Base-by-base conservation (phyloP, 1,140 invertebrate species). In the Sogatella furcifera region DNA sequence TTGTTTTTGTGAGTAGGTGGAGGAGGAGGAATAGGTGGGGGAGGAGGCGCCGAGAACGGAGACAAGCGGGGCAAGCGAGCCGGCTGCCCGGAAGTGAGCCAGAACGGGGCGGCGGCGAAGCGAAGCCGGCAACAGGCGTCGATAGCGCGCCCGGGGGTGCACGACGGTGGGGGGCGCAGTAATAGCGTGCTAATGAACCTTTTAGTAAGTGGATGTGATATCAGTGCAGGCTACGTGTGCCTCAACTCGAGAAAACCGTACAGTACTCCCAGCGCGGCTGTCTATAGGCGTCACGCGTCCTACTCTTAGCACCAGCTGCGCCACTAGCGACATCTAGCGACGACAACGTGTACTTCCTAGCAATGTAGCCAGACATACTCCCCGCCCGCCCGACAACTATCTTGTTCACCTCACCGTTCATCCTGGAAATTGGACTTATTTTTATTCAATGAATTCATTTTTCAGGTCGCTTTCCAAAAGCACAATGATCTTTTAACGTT, bases 201-300 rank as follows among this genome's bases (percentile, higher is more conserved):
- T 60, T 79, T 94, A 74, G 88, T 92, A 72, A 92, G 89, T 78
- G 90, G 90, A 69, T 90, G 90, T 78, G 90, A 94, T 75, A 86
- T 92, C 73, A 87, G 85, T 79, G 88, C 90, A 65, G 90, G 90
- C 65, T 94, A 94, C 74, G 83, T 88, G 69, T 90, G 88, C 75
- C 80, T 89, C 71, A 66, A 62, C 31, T 57, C 65, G 15, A 52
- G 62, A 4, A 66, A 65, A 55, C 59, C 59, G 42, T 60, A 60
- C 41, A 49, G 46, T 49, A 19, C 46, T 44, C 43, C 53, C 8
- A 55, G 56, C 31, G 53, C 54, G 1, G 46, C 46, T 10, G 46
- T 49, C 6, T 49, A 49, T 14, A 49, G 46, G 21, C 46, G 15
- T 13, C 46, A 49, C 15, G 46, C 46, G 46, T 49, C 34, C 34